A percentile compares a stretch with the other conserved stretches of the same genome.
phyloP scores from a whole-genome alignment of 1,140 invertebrate species.

The Magallana angulata region DNA sequence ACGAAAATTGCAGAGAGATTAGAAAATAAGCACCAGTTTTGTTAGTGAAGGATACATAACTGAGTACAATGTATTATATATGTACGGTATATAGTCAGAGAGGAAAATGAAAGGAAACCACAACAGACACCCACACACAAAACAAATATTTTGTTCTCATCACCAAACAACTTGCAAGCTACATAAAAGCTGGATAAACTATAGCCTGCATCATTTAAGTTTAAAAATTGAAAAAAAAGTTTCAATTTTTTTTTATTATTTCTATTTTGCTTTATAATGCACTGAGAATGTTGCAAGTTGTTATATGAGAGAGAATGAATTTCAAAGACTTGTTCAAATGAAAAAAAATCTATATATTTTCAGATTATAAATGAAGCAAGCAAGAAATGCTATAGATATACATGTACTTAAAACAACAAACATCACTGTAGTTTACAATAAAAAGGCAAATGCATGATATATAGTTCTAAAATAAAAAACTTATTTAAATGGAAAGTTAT shows the following conservation, averaged over 20 bases:
- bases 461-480: neutral
- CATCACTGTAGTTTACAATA: constrained; percentile 9
- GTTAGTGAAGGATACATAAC: neutral
- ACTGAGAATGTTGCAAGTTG: neutral
- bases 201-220: no score
- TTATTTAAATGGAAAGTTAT: constrained; percentile 13
- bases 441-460: constrained; percentile 33
- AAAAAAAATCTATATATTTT: neutral
- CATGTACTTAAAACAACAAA: neutral
- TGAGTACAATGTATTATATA: neutral
- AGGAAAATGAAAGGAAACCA: neutral
- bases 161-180: constrained; percentile 6
- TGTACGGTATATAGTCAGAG: neutral
- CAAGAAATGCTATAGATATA: neutral
- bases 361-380: neutral
- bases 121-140: neutral
- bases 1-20: no score
- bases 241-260: no score
- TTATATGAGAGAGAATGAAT: neutral
- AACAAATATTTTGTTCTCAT: neutral
- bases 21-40: no score
- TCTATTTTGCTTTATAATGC: no score
- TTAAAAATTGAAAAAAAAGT: no score
- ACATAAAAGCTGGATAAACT: neutral
- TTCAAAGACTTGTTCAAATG: neutral